These are phyloP conservation scores for Distichodus sexfasciatus DNA, from an alignment of 2,797 vertebrate genomes.

Conservation along the genomic window DNA sequence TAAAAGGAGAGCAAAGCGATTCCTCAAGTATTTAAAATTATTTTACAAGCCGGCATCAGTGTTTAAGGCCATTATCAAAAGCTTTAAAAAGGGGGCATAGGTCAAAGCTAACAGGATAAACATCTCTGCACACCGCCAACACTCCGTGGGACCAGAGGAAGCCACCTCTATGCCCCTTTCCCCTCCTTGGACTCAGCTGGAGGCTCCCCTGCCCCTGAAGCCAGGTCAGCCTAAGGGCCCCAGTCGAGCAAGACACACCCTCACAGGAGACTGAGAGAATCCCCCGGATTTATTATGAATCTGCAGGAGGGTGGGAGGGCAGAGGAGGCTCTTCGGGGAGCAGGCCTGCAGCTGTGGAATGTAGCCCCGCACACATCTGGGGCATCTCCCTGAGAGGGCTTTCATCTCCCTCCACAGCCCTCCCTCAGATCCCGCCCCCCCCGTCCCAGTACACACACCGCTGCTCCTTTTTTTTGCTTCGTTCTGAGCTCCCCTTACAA, in stretches of 20 bases:
- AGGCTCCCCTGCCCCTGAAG: conserved; percentile 17
- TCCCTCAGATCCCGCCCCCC: conserved; percentile 36
- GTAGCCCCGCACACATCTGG: conserved; percentile 50
- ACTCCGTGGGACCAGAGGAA: neutral
- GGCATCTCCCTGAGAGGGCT: conserved; percentile 52
- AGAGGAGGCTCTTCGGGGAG: conserved; percentile 49
- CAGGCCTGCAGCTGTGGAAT: conserved; percentile 54
- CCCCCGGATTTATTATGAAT: conserved; percentile 55
- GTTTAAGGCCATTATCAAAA: neutral
- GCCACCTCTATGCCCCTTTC: neutral
- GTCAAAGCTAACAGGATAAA: neutral
- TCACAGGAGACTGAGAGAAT: conserved; percentile 48
- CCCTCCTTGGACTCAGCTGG: conserved; percentile 2
- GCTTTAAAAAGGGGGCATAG: neutral
- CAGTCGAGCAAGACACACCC: conserved; percentile 34
- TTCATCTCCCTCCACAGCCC: conserved; percentile 47
- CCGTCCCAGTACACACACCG: conserved; percentile 31
- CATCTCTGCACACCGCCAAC: conserved; percentile 4
- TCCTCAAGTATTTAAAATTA: too few relatives aligned
- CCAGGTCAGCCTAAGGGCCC: conserved; percentile 34
- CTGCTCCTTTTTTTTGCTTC: conserved; percentile 48
- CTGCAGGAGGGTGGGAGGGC: conserved; percentile 57
- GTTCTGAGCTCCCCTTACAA: conserved; percentile 26
- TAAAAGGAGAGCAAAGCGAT: neutral
- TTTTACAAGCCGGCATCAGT: neutral